Evolutionary conservation across 2,888 invertebrate species (phyloP), one percentile per base, ranked within the genome.

Genomic region (Cheilosia scutellata): DNA sequence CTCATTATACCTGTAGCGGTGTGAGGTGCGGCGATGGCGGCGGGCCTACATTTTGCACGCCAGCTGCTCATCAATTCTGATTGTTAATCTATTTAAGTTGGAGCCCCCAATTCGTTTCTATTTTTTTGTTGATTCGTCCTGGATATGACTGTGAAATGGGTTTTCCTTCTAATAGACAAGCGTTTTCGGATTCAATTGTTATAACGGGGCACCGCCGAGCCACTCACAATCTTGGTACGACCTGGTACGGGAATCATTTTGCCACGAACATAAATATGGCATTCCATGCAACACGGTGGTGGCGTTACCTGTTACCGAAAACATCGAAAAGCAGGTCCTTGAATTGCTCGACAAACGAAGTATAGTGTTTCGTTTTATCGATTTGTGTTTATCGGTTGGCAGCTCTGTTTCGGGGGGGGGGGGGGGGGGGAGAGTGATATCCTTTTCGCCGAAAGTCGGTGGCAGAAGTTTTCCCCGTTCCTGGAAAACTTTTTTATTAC

Each of bases 31-130:
- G 68, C 53, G 66, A 55, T 65, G 2, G 20, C 20, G 65, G 29
- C 42, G 62, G 70, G 68, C 72, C 72, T 68, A 79, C 83, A 79
- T 51, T 75, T 84, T 75, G 87, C 87, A 87, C 87, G 87, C 76
- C 87, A 87, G 79, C 79, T 79, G 84, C 79, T 87, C 87, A 87
- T 87, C 87, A 84, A 87, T 87, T 77, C 80, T 84, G 87, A 87
- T 84, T 84, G 83, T 84, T 84, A 86, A 82, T 86, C 86, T 86
- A 86, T 86, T 86, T 82, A 86, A 77, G 82, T 86, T 86, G 70
- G 58, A 37, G 74, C 63, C 75, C 84, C 79, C 75, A 74, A 74
- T 77, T 82, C 74, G 58, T 70, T 78, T 74, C 37, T 63, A 33
- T 9, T 47, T 55, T 44, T 16, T 60, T 33, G 37, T 51, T 72